Conservation (phyloP, 2,113 vertebrate species). For the Vicugna pacos region DNA sequence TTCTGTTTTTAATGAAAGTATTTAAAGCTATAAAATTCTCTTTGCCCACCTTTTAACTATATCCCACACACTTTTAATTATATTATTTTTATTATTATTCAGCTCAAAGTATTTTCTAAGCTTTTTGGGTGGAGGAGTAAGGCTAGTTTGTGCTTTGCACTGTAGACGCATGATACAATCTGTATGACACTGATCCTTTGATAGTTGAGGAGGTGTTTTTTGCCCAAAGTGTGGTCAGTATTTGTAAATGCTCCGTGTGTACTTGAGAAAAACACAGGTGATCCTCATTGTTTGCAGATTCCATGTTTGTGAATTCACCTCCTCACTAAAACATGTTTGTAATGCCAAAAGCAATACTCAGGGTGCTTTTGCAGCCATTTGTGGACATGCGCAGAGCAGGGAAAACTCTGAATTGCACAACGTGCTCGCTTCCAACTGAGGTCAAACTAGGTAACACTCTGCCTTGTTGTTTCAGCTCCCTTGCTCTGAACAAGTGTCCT, state of each 20-base stretch:
- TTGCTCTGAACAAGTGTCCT: not conserved
- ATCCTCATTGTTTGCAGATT: not conserved
- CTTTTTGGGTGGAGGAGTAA: not conserved
- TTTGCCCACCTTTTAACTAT: not conserved
- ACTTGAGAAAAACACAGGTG: not conserved
- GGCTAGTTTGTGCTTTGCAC: not conserved
- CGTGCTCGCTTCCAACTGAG: not conserved
- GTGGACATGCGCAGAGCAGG: not conserved
- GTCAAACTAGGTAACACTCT: not conserved
- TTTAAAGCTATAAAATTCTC: not conserved
- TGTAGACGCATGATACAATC: not conserved
- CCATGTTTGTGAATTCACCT: not conserved
- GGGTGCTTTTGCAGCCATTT: not conserved
- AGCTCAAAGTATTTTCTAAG: not conserved
- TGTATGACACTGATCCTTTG: not conserved
- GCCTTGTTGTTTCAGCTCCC: not conserved
- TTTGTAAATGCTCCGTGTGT: not conserved
- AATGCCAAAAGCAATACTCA: not conserved
- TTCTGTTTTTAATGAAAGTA: not conserved
- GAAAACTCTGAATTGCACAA: not conserved
- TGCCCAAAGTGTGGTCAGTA: not conserved
- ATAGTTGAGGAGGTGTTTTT: not conserved
- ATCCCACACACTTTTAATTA: not conserved
- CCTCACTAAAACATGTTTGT: not conserved
- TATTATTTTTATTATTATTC: not conserved